Percentiles rank a stretch among this genome's conserved stretches.
Conservation (phyloP, 2,888 invertebrate genomes). For the Eudasyphora cyanicolor region DNA sequence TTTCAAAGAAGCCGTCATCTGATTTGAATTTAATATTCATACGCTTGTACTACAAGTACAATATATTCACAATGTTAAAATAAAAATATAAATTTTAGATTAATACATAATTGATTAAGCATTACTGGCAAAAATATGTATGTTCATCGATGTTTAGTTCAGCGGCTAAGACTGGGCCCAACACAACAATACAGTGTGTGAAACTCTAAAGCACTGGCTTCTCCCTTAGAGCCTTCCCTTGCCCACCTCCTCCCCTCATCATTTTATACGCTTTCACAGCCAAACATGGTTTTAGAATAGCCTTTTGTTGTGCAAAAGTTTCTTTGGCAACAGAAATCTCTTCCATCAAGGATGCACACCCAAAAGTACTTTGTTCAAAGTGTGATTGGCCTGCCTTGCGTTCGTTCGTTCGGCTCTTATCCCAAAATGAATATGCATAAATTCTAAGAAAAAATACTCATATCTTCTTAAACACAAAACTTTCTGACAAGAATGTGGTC, state of each 20-base stretch:
- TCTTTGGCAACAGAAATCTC: background rate
- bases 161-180: background rate
- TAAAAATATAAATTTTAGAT: too few relatives aligned
- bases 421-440: constrained; percentile 23
- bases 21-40: too few relatives aligned
- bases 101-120: background rate
- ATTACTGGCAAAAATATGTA: background rate
- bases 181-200: background rate
- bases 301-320: background rate
- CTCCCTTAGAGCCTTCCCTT: background rate
- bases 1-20: too few relatives aligned
- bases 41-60: too few relatives aligned
- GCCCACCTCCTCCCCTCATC: background rate
- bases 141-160: background rate
- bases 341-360: background rate
- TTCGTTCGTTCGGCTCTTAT: background rate
- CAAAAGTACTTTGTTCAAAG: background rate
- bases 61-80: too few relatives aligned
- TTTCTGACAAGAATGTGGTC: background rate
- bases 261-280: background rate
- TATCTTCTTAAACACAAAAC: background rate
- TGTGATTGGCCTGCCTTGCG: background rate
- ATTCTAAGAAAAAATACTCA: constrained; percentile 14
- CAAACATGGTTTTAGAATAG: background rate
- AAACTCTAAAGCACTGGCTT: background rate